These are phyloP conservation scores for Lordiphosa mommai DNA, from an alignment of 1,140 invertebrate species.

Conservation along the genomic window DNA sequence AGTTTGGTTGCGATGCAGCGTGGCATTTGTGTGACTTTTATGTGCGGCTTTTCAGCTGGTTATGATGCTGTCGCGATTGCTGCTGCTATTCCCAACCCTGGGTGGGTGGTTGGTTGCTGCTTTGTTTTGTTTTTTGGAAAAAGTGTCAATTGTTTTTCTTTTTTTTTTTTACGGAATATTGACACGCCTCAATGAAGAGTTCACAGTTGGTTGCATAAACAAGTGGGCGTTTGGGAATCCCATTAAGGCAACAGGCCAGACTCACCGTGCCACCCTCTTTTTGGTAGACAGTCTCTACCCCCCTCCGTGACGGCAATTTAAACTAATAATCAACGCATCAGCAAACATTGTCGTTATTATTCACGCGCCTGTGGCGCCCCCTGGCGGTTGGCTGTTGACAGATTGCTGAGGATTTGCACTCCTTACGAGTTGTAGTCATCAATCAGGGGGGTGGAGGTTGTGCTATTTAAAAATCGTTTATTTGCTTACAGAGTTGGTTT, in stretches of 20 bases:
- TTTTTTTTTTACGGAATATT: conserved; percentile 21
- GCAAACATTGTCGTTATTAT: conserved; percentile 77
- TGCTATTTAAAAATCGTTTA: conserved; percentile 65
- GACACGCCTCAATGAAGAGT: conserved; percentile 58
- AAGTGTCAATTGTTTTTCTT: conserved; percentile 65
- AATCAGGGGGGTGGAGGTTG: conserved; percentile 10
- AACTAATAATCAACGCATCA: conserved; percentile 79
- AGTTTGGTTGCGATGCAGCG: conserved; percentile 68
- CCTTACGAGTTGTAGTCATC: background rate
- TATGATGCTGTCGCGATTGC: conserved; percentile 64
- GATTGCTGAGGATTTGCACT: conserved; percentile 35
- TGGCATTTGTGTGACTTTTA: conserved; percentile 72
- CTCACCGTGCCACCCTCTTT: conserved; percentile 3
- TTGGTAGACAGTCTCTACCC: conserved; percentile 22
- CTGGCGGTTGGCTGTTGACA: conserved; percentile 51
- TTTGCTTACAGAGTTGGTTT: conserved; percentile 50
- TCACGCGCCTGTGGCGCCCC: conserved; percentile 49
- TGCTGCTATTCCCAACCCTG: background rate
- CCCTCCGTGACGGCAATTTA: conserved; percentile 66
- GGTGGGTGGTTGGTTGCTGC: conserved; percentile 25
- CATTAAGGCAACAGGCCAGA: conserved; percentile 54
- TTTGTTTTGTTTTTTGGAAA: conserved; percentile 51
- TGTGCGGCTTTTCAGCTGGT: conserved; percentile 73
- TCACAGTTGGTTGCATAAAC: conserved; percentile 71
- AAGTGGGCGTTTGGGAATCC: conserved; percentile 78